Evolutionary conservation across 1,140 invertebrate genomes (phyloP), one percentile per base, ranked within the genome.

Genomic region (Diplogasteroides magnus): DNA sequence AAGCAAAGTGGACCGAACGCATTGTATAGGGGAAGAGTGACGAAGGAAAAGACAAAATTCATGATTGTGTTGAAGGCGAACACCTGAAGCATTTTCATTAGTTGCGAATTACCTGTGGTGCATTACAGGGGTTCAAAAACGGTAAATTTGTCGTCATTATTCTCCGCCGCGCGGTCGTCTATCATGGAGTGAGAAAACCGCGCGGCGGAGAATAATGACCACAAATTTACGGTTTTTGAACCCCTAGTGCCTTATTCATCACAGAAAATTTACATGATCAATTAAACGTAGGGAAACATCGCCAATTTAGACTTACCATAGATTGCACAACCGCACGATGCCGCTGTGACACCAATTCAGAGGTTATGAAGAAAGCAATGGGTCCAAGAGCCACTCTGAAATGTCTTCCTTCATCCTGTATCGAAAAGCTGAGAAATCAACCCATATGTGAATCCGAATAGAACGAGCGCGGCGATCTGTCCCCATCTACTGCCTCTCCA

Each of bases 291-390:
- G 6, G 6, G 6, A 48, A 11, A 48, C 19, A 11, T 48, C 37
- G 19, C 19, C 37, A 48, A 11, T 48, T 48, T 48, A 48, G 6
- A 48, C 37, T 6, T 11, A 81, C 77, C 19, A 78, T 74, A 0
- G 78, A 81, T 58, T 78, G 77, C 29, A 81, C 77, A 26, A 81
- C 65, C 3, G 77, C 79, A 28, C 77, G 74, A 31, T 73, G 77
- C 6, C 69, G 32, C 66, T 78, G 77, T 1, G 77, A 77, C 55
- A 77, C 79, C 15, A 78, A 55, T 58, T 78, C 77, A 28, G 56
- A 62, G n/a, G 77, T 81, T 13, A 78, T 80, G 75, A 79, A 78
- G 59, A 77, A 79, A 3, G 77, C 78, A 27, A 78, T 80, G 2
- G 77, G 77, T 0, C 77, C 77, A 2, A 78, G 58, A 2, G 78